Conservation (phyloP, 2,113 vertebrate genomes). For the Alexandromys fortis region DNA sequence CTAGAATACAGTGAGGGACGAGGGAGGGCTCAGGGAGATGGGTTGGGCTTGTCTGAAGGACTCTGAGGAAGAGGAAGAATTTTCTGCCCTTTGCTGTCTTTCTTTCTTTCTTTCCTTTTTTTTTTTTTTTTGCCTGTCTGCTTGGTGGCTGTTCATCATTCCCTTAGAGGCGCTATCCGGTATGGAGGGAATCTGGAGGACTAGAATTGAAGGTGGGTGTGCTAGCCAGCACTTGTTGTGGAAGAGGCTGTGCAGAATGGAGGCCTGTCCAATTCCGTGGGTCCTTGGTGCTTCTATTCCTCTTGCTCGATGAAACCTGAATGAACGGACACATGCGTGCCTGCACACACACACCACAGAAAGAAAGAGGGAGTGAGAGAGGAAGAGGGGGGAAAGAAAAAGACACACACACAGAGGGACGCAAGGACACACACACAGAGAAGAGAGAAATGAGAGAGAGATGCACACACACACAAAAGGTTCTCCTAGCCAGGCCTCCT, state of each 20-base stretch:
- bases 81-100: not conserved
- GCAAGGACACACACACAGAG: not conserved
- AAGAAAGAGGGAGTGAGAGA: not conserved
- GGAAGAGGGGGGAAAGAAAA: not conserved
- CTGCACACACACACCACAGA: not conserved
- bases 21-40: not conserved
- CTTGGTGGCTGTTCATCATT: not conserved
- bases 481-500: not conserved
- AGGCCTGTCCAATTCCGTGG: not conserved
- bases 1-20: not conserved
- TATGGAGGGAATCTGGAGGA: not conserved
- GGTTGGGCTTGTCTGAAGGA: not conserved
- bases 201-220: rapidly evolving
- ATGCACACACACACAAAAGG: not conserved
- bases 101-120: not conserved
- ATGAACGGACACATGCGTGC: too few relatives aligned
- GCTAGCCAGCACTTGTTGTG: not conserved
- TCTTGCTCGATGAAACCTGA: rapidly evolving
- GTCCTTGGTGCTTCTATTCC: not conserved
- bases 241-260: not conserved
- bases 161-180: not conserved
- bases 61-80: not conserved
- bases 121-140: not conserved
- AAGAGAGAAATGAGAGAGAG: not conserved
- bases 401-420: not conserved